These are phyloP conservation scores for Lissonota sp. DNA, from an alignment of 2,888 invertebrate species.

Conservation along the genomic window DNA sequence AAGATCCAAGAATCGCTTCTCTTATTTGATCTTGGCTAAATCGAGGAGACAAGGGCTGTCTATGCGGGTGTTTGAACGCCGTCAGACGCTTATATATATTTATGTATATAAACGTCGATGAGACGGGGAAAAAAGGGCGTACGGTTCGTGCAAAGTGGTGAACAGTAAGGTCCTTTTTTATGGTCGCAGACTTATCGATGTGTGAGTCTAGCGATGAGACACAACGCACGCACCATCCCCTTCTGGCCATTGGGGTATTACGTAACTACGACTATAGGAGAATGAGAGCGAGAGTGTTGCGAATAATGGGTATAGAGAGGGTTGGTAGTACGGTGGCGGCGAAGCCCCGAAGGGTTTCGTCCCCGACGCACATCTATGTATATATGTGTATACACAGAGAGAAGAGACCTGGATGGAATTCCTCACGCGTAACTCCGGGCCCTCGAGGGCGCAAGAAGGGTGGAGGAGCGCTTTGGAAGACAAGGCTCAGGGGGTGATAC, in stretches of 20 bases:
- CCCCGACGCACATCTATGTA: background rate
- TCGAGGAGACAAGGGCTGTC: conserved; percentile 69
- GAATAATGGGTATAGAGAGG: conserved; percentile 26
- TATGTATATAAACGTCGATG: background rate
- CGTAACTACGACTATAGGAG: conserved; percentile 36
- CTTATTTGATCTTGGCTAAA: conserved; percentile 72
- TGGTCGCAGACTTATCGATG: too few relatives aligned
- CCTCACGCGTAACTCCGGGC: conserved; percentile 38
- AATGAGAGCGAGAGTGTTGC: conserved; percentile 14
- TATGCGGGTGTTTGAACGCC: conserved; percentile 65
- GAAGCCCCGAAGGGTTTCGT: conserved; percentile 64
- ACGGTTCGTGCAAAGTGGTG: too few relatives aligned
- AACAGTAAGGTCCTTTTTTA: too few relatives aligned
- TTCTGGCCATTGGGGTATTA: conserved; percentile 36
- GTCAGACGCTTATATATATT: conserved; percentile 1
- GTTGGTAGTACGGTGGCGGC: conserved; percentile 8
- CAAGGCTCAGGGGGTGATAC: background rate
- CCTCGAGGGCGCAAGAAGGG: conserved; percentile 20
- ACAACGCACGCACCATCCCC: conserved; percentile 12
- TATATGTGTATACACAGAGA: conserved; percentile 16
- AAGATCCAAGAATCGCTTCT: conserved; percentile 42
- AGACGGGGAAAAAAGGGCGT: too few relatives aligned
- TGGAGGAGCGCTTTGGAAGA: conserved; percentile 32
- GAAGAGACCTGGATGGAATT: conserved; percentile 43
- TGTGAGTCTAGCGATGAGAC: too few relatives aligned